Percentiles rank a stretch among this genome's conserved stretches.
phyloP scores from a whole-genome alignment of 1,140 invertebrate genomes.

The Ephestia elutella region DNA sequence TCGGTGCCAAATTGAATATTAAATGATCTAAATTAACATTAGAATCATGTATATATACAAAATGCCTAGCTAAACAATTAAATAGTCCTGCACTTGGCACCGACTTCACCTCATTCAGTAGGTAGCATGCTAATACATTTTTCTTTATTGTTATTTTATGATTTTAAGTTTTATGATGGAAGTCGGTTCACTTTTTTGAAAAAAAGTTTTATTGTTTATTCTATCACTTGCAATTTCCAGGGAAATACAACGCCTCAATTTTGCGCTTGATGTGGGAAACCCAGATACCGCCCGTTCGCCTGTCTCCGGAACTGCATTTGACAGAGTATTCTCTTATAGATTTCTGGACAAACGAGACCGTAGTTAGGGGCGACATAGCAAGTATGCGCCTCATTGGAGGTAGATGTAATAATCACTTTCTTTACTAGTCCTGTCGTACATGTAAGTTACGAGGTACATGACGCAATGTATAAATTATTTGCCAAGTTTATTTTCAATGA shows the following conservation, averaged over 20 bases:
- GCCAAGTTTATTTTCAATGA: not conserved
- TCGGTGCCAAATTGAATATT: no score
- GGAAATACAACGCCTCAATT: slow-evolving; percentile 87
- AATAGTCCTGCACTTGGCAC: no score
- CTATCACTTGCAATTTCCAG: slow-evolving; percentile 49
- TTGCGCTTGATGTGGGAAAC: slow-evolving; percentile 84
- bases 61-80: no score
- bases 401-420: slow-evolving; percentile 61
- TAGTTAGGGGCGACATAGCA: slow-evolving; percentile 78
- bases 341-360: slow-evolving; percentile 81
- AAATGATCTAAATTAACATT: no score
- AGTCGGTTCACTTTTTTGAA: no score
- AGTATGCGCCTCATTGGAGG: slow-evolving; percentile 82
- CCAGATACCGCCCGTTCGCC: slow-evolving; percentile 82
- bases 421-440: slow-evolving; percentile 27
- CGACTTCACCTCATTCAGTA: no score
- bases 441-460: not conserved
- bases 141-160: no score
- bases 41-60: no score
- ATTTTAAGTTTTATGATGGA: no score
- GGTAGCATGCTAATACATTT: no score
- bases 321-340: slow-evolving; percentile 85
- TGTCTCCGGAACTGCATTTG: slow-evolving; percentile 85
- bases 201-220: not conserved
- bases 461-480: not conserved